These are phyloP conservation scores for Epinotia bilunana DNA, from an alignment of 2,888 invertebrate species.

Conservation along the genomic window DNA sequence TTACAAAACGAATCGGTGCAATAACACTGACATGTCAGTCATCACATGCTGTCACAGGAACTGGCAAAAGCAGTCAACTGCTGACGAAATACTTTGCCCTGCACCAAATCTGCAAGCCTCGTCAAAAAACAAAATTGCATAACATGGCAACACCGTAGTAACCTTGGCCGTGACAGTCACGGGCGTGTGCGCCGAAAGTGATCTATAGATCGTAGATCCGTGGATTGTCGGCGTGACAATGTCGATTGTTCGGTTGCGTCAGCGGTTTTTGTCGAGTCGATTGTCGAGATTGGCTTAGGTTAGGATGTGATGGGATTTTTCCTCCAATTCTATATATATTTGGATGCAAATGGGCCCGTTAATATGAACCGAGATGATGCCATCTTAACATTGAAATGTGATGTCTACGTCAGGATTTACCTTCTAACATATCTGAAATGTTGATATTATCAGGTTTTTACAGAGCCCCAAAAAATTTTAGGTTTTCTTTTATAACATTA, in stretches of 20 bases:
- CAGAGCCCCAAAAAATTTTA: no score
- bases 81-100: background rate
- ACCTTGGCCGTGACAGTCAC: constrained; percentile 66
- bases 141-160: constrained; percentile 52
- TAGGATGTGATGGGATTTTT: constrained; percentile 3
- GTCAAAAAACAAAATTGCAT: constrained; percentile 43
- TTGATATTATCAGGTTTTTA: no score
- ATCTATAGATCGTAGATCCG: constrained; percentile 59
- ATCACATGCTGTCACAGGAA: no score
- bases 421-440: no score
- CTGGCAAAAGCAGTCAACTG: no score
- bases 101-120: background rate
- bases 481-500: no score
- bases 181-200: constrained; percentile 60
- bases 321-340: background rate
- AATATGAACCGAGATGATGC: no score
- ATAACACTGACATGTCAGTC: no score
- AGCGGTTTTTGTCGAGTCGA: constrained; percentile 22
- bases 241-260: constrained; percentile 44
- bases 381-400: no score
- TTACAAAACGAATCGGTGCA: no score
- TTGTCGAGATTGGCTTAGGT: constrained; percentile 3
- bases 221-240: constrained; percentile 50
- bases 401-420: no score
- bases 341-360: background rate